A percentile compares a stretch with the other conserved stretches of the same genome.
Evolutionary conservation across 2,888 invertebrate species (phyloP).

Genomic region (Drosophila nr. fundita): DNA sequence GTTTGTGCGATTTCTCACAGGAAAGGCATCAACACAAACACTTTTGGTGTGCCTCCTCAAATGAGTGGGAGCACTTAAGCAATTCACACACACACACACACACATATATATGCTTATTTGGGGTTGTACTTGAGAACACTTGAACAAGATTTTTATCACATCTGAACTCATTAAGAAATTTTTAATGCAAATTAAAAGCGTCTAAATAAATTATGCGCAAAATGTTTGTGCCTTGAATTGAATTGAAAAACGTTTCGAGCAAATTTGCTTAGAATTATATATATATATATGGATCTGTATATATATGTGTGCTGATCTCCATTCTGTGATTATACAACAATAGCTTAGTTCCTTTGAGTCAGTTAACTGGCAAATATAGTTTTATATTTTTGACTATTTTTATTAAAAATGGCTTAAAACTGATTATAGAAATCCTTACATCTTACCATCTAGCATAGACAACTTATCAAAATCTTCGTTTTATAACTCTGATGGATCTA

Average conservation of each 20-base stretch:
- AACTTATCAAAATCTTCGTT: not conserved
- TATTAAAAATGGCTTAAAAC: not conserved
- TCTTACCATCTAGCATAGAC: not conserved
- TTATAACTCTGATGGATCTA: rapidly evolving
- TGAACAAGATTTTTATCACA: slow-evolving; percentile 70
- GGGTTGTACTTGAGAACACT: slow-evolving; percentile 43
- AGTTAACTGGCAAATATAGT: not conserved
- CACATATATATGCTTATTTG: slow-evolving; percentile 12
- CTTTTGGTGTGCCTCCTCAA: slow-evolving; percentile 69
- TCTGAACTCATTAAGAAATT: slow-evolving; percentile 72
- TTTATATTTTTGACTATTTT: not conserved
- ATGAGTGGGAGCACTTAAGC: slow-evolving; percentile 57
- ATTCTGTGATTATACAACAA: not conserved
- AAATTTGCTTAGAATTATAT: slow-evolving; percentile 3
- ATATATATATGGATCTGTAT: not conserved
- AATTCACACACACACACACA: slow-evolving; percentile 38
- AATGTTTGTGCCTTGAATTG: slow-evolving; percentile 55
- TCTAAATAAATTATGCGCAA: slow-evolving; percentile 72
- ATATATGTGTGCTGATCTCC: not conserved
- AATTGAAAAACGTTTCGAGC: slow-evolving; percentile 9
- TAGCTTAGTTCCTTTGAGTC: not conserved
- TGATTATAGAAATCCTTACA: not conserved
- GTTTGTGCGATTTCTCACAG: slow-evolving; percentile 84
- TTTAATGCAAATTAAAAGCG: slow-evolving; percentile 77
- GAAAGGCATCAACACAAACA: slow-evolving; percentile 85